These are phyloP conservation scores for Eonycteris spelaea DNA, from an alignment of 2,113 vertebrate genomes.

Conservation along the genomic window DNA sequence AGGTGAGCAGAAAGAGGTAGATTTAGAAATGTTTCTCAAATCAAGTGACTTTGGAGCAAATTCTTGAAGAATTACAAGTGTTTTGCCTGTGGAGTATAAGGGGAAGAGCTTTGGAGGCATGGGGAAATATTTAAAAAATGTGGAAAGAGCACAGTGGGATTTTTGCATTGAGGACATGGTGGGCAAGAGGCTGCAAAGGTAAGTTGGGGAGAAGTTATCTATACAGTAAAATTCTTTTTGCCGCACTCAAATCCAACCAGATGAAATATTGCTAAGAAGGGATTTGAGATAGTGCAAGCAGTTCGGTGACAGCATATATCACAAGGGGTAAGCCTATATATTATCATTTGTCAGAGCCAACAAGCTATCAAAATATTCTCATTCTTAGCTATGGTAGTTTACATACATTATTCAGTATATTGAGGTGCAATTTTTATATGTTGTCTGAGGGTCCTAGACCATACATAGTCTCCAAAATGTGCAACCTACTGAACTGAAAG, in stretches of 20 bases:
- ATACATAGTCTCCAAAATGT: not conserved
- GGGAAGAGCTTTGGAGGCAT: not conserved
- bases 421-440: conserved; percentile 12
- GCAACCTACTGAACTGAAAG: not conserved
- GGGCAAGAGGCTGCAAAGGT: not conserved
- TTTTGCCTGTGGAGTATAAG: not conserved
- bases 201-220: not conserved
- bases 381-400: conserved; percentile 26
- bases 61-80: not conserved
- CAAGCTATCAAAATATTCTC: conserved; percentile 54
- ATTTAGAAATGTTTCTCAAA: not conserved
- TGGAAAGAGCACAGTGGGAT: not conserved
- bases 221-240: not conserved
- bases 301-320: conserved; percentile 27
- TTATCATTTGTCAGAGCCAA: conserved; percentile 47
- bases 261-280: conserved; percentile 13
- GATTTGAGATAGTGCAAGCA: not conserved
- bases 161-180: not conserved
- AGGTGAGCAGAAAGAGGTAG: not conserved
- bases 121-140: not conserved
- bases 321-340: conserved; percentile 3
- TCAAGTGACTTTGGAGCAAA: not conserved
- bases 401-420: conserved; percentile 44
- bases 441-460: conserved; percentile 31
- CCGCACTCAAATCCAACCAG: not conserved